Evolutionary conservation across 2,888 invertebrate species (phyloP).

Genomic region (Agrochola lota): DNA sequence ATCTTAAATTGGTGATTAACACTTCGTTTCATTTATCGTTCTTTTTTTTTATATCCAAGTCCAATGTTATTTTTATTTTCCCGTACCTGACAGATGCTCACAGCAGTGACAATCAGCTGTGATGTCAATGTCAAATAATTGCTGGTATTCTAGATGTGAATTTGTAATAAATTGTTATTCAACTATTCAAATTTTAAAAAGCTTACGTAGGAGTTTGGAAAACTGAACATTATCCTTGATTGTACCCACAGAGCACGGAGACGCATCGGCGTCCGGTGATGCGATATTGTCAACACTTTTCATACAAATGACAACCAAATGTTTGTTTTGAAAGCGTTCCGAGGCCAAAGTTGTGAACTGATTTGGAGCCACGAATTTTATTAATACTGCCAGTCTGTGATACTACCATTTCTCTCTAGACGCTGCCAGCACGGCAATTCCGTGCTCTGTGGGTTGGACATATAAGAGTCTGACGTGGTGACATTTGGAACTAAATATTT

Average conservation of each 20-base stretch:
- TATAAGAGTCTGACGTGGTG: too few species aligned
- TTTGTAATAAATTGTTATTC: background rate
- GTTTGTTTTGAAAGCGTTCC: too few species aligned
- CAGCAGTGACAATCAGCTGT: constrained; percentile 13
- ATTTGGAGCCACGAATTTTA: too few species aligned
- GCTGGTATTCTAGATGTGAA: constrained; percentile 27
- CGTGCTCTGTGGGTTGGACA: too few species aligned
- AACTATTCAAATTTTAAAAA: constrained; percentile 1
- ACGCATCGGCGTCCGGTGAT: too few species aligned
- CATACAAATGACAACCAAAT: background rate
- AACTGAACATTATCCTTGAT: too few species aligned
- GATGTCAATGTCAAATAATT: background rate
- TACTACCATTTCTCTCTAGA: too few species aligned
- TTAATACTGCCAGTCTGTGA: too few species aligned
- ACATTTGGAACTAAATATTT: too few species aligned
- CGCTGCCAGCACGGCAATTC: too few species aligned
- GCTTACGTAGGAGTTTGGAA: background rate
- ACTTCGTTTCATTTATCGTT: constrained; percentile 21
- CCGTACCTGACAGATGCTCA: constrained; percentile 1
- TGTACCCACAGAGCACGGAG: background rate
- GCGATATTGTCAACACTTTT: background rate
- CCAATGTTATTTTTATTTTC: constrained; percentile 13
- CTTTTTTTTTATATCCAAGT: background rate
- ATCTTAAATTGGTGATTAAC: background rate
- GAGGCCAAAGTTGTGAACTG: background rate